These are phyloP conservation scores for Balearica regulorum DNA, from an alignment of 2,797 vertebrate genomes.

Conservation along the genomic window DNA sequence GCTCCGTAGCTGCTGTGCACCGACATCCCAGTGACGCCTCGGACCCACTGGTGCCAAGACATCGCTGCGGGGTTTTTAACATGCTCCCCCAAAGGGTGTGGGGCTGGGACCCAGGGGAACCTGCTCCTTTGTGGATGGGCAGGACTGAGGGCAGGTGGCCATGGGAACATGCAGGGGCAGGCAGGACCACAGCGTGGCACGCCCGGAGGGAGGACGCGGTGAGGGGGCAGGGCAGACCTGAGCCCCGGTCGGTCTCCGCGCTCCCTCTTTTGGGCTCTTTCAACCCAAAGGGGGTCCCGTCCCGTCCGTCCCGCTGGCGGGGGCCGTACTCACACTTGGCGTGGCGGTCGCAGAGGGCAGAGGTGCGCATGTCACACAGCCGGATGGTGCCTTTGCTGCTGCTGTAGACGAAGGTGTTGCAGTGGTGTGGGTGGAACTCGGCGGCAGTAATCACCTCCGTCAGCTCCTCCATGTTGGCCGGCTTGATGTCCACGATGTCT, in stretches of 20 bases:
- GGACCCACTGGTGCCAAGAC: neutral
- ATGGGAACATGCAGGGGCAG: fast-evolving
- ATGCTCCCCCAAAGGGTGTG: neutral
- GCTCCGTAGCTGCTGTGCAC: fast-evolving
- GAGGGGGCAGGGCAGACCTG: neutral
- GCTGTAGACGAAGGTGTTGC: constrained; percentile 98
- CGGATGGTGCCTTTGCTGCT: constrained; percentile 99
- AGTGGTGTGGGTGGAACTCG: constrained; percentile 95
- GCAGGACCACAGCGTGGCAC: neutral
- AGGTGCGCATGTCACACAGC: constrained; percentile 95
- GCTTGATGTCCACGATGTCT: constrained; percentile 99
- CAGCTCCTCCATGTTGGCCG: constrained; percentile 98
- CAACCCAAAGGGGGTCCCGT: fast-evolving
- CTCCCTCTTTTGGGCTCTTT: neutral
- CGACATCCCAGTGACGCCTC: fast-evolving
- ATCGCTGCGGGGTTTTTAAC: neutral
- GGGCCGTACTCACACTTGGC: constrained; percentile 89
- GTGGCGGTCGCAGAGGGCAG: constrained; percentile 91
- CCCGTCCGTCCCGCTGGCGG: fast-evolving
- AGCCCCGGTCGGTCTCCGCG: fast-evolving
- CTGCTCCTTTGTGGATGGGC: neutral
- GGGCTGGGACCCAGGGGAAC: neutral
- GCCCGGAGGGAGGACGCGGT: fast-evolving
- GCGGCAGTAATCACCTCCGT: constrained; percentile 97
- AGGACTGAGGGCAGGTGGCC: neutral